Conservation (phyloP, 2,888 invertebrate species). For the Mythimna pallens region DNA sequence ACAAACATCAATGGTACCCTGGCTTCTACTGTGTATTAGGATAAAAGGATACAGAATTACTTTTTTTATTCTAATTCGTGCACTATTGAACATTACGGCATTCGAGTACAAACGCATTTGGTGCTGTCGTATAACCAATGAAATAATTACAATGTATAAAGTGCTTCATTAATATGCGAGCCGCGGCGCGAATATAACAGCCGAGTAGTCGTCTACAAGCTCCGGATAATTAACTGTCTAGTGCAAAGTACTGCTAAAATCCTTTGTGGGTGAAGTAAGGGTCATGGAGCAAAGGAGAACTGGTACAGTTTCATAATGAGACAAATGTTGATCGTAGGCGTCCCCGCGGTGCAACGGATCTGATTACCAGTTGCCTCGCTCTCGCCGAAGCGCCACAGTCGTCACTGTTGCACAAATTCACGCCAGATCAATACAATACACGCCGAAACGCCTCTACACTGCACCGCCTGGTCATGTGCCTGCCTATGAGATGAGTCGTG, state of each 20-base stretch:
- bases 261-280: not conserved
- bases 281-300: not conserved
- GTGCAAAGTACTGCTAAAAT: slow-evolving; percentile 2
- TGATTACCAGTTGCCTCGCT: slow-evolving; percentile 30
- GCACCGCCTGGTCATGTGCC: not conserved
- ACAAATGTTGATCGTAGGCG: slow-evolving; percentile 31
- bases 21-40: too few relatives aligned
- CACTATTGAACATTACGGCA: slow-evolving; percentile 10
- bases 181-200: slow-evolving; percentile 13
- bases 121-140: slow-evolving; percentile 6
- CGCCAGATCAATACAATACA: slow-evolving; percentile 46
- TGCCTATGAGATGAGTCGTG: not conserved
- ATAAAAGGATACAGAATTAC: too few relatives aligned
- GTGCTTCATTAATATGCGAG: slow-evolving; percentile 36
- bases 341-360: slow-evolving; percentile 40
- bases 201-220: slow-evolving; percentile 10
- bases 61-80: not conserved
- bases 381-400: slow-evolving; percentile 9
- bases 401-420: slow-evolving; percentile 39
- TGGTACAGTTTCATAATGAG: not conserved
- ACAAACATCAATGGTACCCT: too few relatives aligned
- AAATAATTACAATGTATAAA: slow-evolving; percentile 31
- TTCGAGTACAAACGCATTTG: not conserved
- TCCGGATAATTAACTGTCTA: slow-evolving; percentile 18
- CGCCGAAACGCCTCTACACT: not conserved